Conservation (phyloP, 2,113 vertebrate genomes). For the Lipotes vexillifer region DNA sequence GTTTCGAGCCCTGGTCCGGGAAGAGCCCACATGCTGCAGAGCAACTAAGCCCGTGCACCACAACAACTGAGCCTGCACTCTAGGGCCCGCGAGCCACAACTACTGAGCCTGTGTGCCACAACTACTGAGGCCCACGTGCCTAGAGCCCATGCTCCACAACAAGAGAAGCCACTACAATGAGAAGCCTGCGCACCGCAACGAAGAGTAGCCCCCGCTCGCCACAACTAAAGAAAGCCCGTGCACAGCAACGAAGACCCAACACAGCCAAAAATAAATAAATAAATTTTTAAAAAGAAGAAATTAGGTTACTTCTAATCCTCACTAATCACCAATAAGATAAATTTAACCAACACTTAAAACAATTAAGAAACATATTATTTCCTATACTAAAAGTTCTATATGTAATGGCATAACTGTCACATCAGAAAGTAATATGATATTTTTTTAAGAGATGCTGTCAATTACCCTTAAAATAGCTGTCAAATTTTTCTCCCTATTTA, state of each 20-base stretch:
- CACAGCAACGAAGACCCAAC: too few species aligned
- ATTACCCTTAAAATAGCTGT: conserved; percentile 58
- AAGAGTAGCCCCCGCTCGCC: too few species aligned
- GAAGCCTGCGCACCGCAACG: accelerated
- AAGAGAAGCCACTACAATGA: too few species aligned
- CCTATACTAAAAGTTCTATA: background rate
- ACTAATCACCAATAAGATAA: background rate
- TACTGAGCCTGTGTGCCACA: too few species aligned
- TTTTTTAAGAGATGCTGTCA: conserved; percentile 46
- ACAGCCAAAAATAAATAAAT: too few species aligned
- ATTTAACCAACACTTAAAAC: conserved; percentile 20
- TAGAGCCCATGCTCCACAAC: accelerated
- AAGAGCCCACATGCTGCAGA: too few species aligned
- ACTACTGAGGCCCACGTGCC: accelerated
- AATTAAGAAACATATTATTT: conserved; percentile 26
- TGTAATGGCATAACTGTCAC: conserved; percentile 34
- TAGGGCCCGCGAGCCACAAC: too few species aligned
- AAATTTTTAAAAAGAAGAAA: background rate
- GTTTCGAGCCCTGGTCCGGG: too few species aligned
- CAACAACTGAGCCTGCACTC: too few species aligned
- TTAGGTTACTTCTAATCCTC: background rate
- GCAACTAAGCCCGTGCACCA: too few species aligned
- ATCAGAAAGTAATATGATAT: background rate
- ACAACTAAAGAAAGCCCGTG: too few species aligned
- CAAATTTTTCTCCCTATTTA: conserved; percentile 43